These are phyloP conservation scores for Seriola dumerili DNA, from an alignment of 2,113 vertebrate species.

Conservation along the genomic window DNA sequence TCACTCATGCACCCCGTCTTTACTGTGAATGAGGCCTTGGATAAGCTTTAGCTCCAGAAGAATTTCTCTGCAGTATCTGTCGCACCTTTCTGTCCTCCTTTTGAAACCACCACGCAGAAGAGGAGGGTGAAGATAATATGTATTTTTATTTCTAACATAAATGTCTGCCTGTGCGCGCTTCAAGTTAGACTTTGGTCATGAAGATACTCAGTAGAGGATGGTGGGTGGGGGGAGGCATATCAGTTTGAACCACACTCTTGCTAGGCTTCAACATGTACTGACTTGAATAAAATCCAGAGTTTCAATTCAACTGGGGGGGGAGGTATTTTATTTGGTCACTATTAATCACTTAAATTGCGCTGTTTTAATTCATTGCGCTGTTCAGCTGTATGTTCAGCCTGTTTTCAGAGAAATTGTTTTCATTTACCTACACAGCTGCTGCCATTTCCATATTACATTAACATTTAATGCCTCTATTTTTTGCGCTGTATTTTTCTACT, in stretches of 20 bases:
- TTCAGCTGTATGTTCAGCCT: constrained; percentile 38
- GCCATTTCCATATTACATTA: constrained; percentile 40
- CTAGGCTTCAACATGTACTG: constrained; percentile 73
- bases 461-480: constrained; percentile 24
- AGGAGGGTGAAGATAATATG: constrained; percentile 62
- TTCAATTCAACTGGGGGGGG: constrained; percentile 72
- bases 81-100: constrained; percentile 54
- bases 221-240: constrained; percentile 12
- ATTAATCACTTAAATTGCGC: constrained; percentile 49
- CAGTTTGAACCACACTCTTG: constrained; percentile 48
- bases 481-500: constrained; percentile 6
- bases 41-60: constrained; percentile 67
- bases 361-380: constrained; percentile 51
- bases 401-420: constrained; percentile 35
- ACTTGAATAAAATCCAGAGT: constrained; percentile 81
- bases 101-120: constrained; percentile 60
- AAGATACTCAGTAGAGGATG: constrained; percentile 47
- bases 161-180: constrained; percentile 49
- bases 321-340: constrained; percentile 76
- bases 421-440: constrained; percentile 37
- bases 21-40: constrained; percentile 69
- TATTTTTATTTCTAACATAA: constrained; percentile 50
- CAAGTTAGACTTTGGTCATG: constrained; percentile 47
- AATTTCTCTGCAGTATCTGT: constrained; percentile 54
- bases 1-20: constrained; percentile 42